Percentiles rank a stretch among this genome's conserved stretches.
phyloP scores from a whole-genome alignment of 2,113 vertebrate genomes.

The Crotalus viridis region DNA sequence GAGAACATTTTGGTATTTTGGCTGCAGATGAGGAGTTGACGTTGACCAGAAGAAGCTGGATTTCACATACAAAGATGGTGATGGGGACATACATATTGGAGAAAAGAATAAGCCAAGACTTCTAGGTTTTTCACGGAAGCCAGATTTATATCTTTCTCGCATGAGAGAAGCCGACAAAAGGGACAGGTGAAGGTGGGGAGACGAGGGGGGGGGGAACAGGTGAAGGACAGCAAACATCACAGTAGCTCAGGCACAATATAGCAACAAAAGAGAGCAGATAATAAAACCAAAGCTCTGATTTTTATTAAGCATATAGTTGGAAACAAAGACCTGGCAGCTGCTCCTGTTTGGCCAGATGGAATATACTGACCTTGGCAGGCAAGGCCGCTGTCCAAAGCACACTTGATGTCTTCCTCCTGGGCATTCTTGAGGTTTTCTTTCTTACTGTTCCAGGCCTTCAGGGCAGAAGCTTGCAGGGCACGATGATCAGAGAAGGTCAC shows the following conservation, averaged over 20 bases:
- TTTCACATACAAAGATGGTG: slow-evolving; percentile 1
- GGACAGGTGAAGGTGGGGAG: background rate
- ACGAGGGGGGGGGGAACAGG: accelerated
- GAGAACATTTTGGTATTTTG: slow-evolving; percentile 6
- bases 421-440: slow-evolving; percentile 85
- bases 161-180: background rate
- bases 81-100: background rate
- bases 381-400: slow-evolving; percentile 79
- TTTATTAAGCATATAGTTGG: slow-evolving; percentile 87
- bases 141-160: background rate
- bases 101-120: background rate
- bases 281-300: slow-evolving; percentile 2
- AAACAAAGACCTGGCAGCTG: slow-evolving; percentile 83
- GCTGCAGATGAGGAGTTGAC: slow-evolving; percentile 9
- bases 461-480: slow-evolving; percentile 88
- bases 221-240: background rate
- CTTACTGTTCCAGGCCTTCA: slow-evolving; percentile 87
- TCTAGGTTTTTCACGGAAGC: background rate
- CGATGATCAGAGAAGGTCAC: slow-evolving; percentile 89
- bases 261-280: slow-evolving; percentile 23
- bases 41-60: background rate
- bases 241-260: slow-evolving; percentile 26
- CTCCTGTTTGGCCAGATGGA: slow-evolving; percentile 51
- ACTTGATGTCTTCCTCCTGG: slow-evolving; percentile 87
- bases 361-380: slow-evolving; percentile 84